These are phyloP conservation scores for Hyposmocoma kahamanoa DNA, from an alignment of 1,140 invertebrate species.

Conservation along the genomic window DNA sequence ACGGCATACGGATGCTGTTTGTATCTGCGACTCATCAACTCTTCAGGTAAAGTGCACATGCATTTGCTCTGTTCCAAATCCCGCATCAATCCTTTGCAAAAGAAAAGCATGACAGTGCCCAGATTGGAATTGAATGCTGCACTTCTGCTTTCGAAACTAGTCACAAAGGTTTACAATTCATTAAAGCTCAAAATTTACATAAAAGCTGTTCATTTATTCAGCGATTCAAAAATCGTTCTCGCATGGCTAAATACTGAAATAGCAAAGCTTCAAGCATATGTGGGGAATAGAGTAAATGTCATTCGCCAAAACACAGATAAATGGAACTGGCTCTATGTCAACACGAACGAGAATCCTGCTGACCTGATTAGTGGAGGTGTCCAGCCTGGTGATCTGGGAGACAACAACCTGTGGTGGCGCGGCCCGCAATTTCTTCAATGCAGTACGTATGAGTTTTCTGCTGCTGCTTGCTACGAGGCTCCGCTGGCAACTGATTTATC, in stretches of 20 bases:
- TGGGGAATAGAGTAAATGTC: conserved; percentile 21
- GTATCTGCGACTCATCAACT: conserved; percentile 6
- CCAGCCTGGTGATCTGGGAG: conserved; percentile 1
- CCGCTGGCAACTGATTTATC: neutral
- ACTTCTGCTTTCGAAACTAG: conserved; percentile 20
- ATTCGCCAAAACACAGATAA: conserved; percentile 24
- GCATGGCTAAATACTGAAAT: conserved; percentile 16
- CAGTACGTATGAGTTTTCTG: neutral
- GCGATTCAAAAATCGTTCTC: conserved; percentile 21
- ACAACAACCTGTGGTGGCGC: conserved; percentile 9
- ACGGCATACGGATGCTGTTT: conserved; percentile 15
- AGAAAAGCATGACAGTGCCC: conserved; percentile 23
- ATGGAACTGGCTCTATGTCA: conserved; percentile 9
- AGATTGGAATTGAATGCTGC: conserved; percentile 32
- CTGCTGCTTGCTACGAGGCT: no score
- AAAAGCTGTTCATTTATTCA: conserved; percentile 9
- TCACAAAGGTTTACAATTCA: conserved; percentile 5
- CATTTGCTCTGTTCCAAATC: conserved; percentile 19
- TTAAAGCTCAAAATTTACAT: conserved; percentile 3
- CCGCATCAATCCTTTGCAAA: conserved; percentile 39
- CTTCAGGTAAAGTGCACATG: neutral
- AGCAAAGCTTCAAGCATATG: conserved; percentile 17
- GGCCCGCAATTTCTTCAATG: conserved; percentile 9
- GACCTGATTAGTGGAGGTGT: conserved; percentile 13
- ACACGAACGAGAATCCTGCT: conserved; percentile 10